Base-by-base conservation (phyloP, 2,797 vertebrate species). In the Tragopan temminckii region DNA sequence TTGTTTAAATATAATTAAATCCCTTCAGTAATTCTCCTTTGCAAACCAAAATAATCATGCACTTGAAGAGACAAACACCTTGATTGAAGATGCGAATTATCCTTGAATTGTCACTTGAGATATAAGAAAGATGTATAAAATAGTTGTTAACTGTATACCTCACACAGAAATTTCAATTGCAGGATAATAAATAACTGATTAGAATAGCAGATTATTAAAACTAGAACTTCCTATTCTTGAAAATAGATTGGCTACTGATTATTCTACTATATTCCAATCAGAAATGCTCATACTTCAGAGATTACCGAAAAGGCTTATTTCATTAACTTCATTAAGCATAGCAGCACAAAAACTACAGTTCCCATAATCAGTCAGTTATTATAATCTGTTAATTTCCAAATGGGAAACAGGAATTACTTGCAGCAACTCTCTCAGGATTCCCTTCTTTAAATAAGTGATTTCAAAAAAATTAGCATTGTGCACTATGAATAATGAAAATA, bases 251-350 rank as follows among this genome's bases (percentile, higher is more conserved):
- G 15, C 63, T 57, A 70, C 46, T 72, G 29, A 84, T 88, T 88
- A 67, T 84, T 91, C 36, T 11, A 33, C 85, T 84, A 46, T 20
- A 27, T 3, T 67, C 5, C 45, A 19, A 24, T 50, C 35, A 90
- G 64, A 88, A 88, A 66, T 3, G 62, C 15, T 64, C 2, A 36
- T 89, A 82, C 86, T 90, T 90, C n/a, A 58, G 23, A 45, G 14
- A 68, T 95, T 62, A 95, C 83, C 85, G 84, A 82, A 46, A 94
- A 67, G 6, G 64, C 64, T 76, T n/a, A 76, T 57, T 72, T 90
- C 6, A 40, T 16, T 85, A 75, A 91, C 7, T 72, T 45, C 8
- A 21, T 62, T 17, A 92, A 69, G 31, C 31, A 59, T 46, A 81
- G 62, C 9, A 76, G 16, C 38, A 59, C 3, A 50, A 11, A 71